A percentile compares a stretch with the other conserved stretches of the same genome.
These are phyloP conservation scores for Varanus komodoensis DNA, from an alignment of 2,113 vertebrate species.

Conservation along the genomic window DNA sequence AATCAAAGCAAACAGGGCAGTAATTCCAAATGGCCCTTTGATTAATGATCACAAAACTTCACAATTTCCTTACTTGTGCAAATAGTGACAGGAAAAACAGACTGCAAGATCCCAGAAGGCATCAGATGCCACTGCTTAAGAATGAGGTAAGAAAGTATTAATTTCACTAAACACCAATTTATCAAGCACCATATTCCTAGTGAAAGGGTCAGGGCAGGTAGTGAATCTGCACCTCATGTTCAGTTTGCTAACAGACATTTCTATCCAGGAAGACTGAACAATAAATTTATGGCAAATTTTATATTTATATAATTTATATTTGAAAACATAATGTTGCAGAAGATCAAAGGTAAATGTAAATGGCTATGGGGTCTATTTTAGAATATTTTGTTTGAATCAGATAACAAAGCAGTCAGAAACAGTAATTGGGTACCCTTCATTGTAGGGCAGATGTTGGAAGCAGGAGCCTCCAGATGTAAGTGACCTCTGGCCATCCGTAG, in stretches of 20 bases:
- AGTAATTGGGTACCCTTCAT: neutral
- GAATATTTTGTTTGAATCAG: constrained; percentile 38
- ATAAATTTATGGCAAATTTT: neutral
- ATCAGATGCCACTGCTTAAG: neutral
- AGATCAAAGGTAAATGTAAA: constrained; percentile 17
- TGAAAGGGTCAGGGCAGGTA: neutral
- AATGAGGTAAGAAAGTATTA: constrained; percentile 47
- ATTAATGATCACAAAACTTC: constrained; percentile 35
- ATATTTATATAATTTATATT: constrained; percentile 9
- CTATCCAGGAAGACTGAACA: constrained; percentile 14
- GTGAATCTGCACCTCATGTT: constrained; percentile 7
- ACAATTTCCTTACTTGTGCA: constrained; percentile 19
- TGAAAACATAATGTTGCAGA: constrained; percentile 10
- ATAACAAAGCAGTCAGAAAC: constrained; percentile 59
- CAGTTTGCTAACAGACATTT: constrained; percentile 15
- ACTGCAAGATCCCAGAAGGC: constrained; percentile 37
- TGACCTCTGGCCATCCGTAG: too few relatives aligned
- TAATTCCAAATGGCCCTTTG: constrained; percentile 43
- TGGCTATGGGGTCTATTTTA: constrained; percentile 38
- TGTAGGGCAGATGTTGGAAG: too few relatives aligned
- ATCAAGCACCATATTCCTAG: neutral
- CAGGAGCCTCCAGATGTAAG: too few relatives aligned
- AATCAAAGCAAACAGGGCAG: constrained; percentile 23
- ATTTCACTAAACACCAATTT: constrained; percentile 51
- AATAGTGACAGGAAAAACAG: neutral